Base-by-base conservation (phyloP, 2,113 vertebrate species). In the Myotis yumanensis region DNA sequence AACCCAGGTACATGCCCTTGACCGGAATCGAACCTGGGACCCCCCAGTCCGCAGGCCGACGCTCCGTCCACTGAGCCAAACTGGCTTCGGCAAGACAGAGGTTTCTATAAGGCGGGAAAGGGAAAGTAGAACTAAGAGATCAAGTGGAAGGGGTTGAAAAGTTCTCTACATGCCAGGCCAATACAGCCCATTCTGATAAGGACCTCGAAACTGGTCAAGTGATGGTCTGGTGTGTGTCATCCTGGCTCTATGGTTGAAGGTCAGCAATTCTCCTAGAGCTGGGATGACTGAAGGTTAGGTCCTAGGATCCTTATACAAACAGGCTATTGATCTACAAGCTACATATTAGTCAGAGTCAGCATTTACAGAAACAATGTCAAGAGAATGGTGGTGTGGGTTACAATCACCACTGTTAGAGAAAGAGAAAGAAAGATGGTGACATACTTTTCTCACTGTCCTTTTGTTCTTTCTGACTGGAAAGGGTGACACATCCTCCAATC, bases 401-500 rank as follows among this genome's bases (percentile, higher is more conserved):
- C 28, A 64, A 30, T 64, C 62, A 14, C 28, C 62, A 64, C 28
- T 64, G 28, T 28, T 32, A 64, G 28, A 64, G 22, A 17, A 1
- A 82, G 9, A 40, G 69, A 89, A 73, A 48, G 64, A 80, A 69
- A 75, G 37, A n/a, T 23, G 48, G 15, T 43, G 6, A 6, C 0
- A 0, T 28, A 51, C 22, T 46, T 88, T 7, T 82, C 9, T 66
- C 12, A 20, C n/a, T 57, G 8, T 81, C 7, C 30, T 71, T 73
- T 79, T 30, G 30, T 91, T 40, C 17, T 86, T 76, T 40, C 89
- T 66, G 30, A 59, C 35, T 69, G 1, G 72, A 18, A 48, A 64
- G n/a, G 68, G 7, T 28, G 10, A 30, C 9, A 5, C 17, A n/a
- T 11, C 10, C 14, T 7, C 23, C 17, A 15, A 0, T 4, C 20